Percentiles rank a stretch among this genome's conserved stretches.
These are phyloP conservation scores for Megaleporinus macrocephalus DNA, from an alignment of 2,113 vertebrate species.

Conservation along the genomic window DNA sequence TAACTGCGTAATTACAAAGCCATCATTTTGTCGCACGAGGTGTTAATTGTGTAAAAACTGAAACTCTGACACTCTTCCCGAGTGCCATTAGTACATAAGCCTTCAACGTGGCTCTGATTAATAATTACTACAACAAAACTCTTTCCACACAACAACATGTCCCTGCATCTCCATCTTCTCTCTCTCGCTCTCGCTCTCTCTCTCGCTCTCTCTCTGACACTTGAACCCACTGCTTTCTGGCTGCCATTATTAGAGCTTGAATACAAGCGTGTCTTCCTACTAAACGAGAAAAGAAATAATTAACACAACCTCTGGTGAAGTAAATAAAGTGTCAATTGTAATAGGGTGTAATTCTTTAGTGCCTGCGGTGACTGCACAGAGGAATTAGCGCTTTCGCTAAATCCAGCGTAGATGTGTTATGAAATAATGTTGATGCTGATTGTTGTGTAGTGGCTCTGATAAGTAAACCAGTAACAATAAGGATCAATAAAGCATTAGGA, in stretches of 20 bases:
- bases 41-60: conserved; percentile 43
- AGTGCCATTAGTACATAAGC: not conserved
- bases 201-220: not conserved
- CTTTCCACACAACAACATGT: not conserved
- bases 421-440: too few species aligned
- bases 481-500: too few species aligned
- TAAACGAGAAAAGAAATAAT: conserved; percentile 55
- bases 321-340: conserved; percentile 58
- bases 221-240: not conserved
- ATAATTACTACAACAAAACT: not conserved
- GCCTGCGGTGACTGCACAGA: too few species aligned
- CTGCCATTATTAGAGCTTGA: conserved; percentile 63
- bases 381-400: too few species aligned
- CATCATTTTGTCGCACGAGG: conserved; percentile 21
- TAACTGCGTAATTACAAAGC: conserved; percentile 24
- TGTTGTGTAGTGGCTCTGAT: too few species aligned
- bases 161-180: not conserved
- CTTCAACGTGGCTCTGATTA: not conserved
- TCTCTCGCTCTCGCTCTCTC: not conserved
- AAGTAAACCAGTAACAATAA: too few species aligned
- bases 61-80: conserved; percentile 34
- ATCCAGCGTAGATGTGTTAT: too few species aligned
- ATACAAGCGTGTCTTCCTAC: conserved; percentile 70
- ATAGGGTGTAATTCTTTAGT: not conserved
- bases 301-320: conserved; percentile 69